Conservation (phyloP, 2,888 invertebrate genomes). For the Phyllotreta striolata region DNA sequence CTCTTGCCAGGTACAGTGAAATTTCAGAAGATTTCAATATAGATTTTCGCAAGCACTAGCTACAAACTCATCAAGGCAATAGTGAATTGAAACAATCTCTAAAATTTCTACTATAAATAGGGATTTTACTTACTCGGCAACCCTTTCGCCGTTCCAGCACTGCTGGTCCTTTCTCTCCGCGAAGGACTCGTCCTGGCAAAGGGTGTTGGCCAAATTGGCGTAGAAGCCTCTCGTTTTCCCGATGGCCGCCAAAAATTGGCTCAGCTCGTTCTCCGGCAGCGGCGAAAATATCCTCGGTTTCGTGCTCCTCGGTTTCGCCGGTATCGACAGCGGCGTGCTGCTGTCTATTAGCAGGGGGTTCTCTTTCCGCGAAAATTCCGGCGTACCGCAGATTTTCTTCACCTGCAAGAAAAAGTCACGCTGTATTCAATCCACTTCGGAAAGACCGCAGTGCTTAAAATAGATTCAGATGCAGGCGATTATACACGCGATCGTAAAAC, state of each 20-base stretch:
- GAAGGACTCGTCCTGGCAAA: conserved; percentile 78
- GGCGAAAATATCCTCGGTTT: conserved; percentile 64
- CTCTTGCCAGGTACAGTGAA: no score
- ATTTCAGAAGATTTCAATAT: no score
- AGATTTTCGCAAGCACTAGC: no score
- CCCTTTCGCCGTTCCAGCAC: conserved; percentile 84
- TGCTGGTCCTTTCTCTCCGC: conserved; percentile 71
- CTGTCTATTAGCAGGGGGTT: conserved; percentile 48
- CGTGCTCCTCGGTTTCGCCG: conserved; percentile 55
- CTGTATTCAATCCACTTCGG: no score
- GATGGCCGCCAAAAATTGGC: conserved; percentile 71
- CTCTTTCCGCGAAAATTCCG: conserved; percentile 53
- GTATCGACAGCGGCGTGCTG: conserved; percentile 51
- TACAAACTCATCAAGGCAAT: no score
- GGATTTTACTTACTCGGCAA: conserved; percentile 74
- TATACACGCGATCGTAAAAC: neutral
- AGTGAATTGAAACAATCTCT: no score
- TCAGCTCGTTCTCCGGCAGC: conserved; percentile 70
- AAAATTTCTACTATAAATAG: conserved; percentile 6
- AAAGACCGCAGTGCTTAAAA: no score
- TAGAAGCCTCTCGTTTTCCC: conserved; percentile 84
- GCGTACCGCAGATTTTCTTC: conserved; percentile 64
- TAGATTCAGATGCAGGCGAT: no score
- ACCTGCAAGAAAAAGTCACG: conserved; percentile 59
- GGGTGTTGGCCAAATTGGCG: conserved; percentile 78